Evolutionary conservation across 2,113 vertebrate genomes (phyloP).

Genomic region (Rissa tridactyla): DNA sequence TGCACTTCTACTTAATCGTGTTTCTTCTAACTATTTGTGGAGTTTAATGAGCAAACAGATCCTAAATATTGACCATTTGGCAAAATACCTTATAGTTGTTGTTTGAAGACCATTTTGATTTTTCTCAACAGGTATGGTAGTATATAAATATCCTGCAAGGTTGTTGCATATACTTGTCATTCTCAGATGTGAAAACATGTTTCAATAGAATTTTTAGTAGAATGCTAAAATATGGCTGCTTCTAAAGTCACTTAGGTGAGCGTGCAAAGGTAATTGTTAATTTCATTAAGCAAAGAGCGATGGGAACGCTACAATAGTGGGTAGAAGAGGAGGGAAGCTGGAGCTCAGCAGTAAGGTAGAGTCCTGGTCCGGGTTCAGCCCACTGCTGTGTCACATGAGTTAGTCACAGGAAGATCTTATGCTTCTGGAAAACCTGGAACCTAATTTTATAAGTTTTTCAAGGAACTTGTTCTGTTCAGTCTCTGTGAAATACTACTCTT

Average conservation of each 20-base stretch:
- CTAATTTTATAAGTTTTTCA: not conserved
- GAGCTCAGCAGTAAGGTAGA: not conserved
- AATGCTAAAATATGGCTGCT: not conserved
- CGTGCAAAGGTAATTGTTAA: not conserved
- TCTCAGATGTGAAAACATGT: not conserved
- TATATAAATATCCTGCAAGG: not conserved
- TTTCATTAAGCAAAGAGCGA: not conserved
- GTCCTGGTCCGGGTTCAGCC: not conserved
- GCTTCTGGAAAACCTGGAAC: not conserved
- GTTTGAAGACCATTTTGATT: not conserved
- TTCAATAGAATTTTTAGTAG: not conserved
- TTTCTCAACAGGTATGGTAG: not conserved
- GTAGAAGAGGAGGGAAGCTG: not conserved
- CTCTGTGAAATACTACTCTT: not conserved
- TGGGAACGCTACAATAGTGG: not conserved
- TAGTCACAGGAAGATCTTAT: not conserved
- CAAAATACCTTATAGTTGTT: not conserved
- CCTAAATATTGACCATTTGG: not conserved
- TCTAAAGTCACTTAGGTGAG: not conserved
- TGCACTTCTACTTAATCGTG: not conserved
- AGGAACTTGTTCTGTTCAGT: not conserved
- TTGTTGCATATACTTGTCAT: not conserved
- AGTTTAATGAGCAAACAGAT: not conserved
- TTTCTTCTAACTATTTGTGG: constrained; percentile 21
- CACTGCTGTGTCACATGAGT: not conserved